A percentile compares a stretch with the other conserved stretches of the same genome.
Conservation (phyloP, 2,888 invertebrate species). For the Phrixothrix hirtus region DNA sequence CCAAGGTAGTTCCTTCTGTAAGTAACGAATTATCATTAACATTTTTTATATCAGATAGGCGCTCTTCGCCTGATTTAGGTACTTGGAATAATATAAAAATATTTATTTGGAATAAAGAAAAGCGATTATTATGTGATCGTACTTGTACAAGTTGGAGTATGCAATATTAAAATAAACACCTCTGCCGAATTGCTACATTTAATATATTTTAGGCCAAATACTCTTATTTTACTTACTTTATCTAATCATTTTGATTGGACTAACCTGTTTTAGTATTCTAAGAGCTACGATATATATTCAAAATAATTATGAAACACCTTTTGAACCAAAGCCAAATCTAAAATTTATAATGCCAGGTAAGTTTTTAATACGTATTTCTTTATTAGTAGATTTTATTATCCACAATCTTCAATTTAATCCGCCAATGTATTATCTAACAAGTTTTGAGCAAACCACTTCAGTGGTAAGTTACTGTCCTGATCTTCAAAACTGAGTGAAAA, state of each 20-base stretch:
- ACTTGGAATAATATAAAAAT: constrained; percentile 43
- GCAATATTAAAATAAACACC: neutral
- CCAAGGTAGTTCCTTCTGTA: neutral
- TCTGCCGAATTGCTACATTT: neutral
- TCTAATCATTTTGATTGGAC: constrained; percentile 20
- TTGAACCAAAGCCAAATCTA: constrained; percentile 1
- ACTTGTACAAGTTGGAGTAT: constrained; percentile 62
- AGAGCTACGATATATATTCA: constrained; percentile 4
- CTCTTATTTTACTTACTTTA: constrained; percentile 26
- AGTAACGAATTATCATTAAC: neutral
- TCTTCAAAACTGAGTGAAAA: no score
- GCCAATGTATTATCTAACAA: no score
- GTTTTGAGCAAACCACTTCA: no score
- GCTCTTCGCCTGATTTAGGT: constrained; percentile 4
- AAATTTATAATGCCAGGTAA: constrained; percentile 8
- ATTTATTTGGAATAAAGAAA: constrained; percentile 57
- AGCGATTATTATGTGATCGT: constrained; percentile 57
- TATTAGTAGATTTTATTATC: no score
- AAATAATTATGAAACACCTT: neutral
- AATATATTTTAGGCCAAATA: constrained; percentile 14
- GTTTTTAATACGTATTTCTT: neutral
- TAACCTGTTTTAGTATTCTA: constrained; percentile 26
- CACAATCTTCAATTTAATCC: no score
- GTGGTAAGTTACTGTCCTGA: no score
- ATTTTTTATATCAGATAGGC: constrained; percentile 3